phyloP scores from a whole-genome alignment of 37 sponge, comb jelly and placozoan genomes.

The Chondrilla cf. caribensis region DNA sequence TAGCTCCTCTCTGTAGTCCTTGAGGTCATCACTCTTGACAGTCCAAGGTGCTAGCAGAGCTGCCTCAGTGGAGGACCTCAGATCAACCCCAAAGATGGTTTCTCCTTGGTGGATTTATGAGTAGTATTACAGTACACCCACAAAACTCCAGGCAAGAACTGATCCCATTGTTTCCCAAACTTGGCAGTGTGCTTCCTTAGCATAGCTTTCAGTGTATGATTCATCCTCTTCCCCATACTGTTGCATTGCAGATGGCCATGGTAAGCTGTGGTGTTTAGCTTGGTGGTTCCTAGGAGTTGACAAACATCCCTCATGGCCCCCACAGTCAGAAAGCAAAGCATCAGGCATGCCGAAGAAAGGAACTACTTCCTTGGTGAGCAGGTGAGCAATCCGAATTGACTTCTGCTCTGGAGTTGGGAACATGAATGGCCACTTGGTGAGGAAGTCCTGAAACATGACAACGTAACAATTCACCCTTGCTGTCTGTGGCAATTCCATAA shows the following conservation, averaged over 20 bases:
- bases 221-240: constrained; percentile 38
- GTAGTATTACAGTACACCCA: constrained; percentile 37
- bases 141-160: constrained; percentile 23
- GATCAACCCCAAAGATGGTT: constrained; percentile 37
- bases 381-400: constrained; percentile 27
- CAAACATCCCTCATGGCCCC: constrained; percentile 24
- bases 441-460: constrained; percentile 57
- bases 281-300: constrained; percentile 23
- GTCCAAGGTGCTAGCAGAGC: constrained; percentile 30
- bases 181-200: constrained; percentile 27
- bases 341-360: constrained; percentile 57
- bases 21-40: not conserved
- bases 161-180: constrained; percentile 40
- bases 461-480: constrained; percentile 27
- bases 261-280: constrained; percentile 41
- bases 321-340: constrained; percentile 26
- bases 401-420: constrained; percentile 59
- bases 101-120: constrained; percentile 22
- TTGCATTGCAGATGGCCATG: constrained; percentile 39
- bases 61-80: constrained; percentile 24
- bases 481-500: constrained; percentile 47
- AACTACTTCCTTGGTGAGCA: constrained; percentile 34
- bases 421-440: constrained; percentile 55
- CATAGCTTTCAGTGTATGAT: constrained; percentile 34
- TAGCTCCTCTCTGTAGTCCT: constrained; percentile 31